A percentile compares a stretch with the other conserved stretches of the same genome.
These are phyloP conservation scores for Bothrops jararaca DNA, from an alignment of 2,113 vertebrate genomes.

Conservation along the genomic window DNA sequence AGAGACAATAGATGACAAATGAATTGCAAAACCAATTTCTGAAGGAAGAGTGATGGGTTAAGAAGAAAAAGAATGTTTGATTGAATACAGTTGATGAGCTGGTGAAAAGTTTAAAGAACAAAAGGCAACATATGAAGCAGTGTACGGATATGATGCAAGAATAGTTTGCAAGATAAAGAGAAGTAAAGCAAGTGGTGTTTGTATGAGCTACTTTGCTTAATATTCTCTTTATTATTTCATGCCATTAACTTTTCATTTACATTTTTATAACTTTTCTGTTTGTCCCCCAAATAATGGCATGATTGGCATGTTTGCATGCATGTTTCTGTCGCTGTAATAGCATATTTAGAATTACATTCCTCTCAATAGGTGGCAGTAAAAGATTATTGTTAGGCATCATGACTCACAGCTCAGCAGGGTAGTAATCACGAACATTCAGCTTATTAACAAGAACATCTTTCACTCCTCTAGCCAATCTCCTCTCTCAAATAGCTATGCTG, in stretches of 20 bases:
- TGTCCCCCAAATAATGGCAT: background rate
- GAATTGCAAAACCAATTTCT: background rate
- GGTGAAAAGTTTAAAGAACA: background rate
- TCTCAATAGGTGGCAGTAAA: constrained; percentile 60
- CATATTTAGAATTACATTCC: background rate
- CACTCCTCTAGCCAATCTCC: background rate
- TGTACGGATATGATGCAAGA: background rate
- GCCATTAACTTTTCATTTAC: background rate
- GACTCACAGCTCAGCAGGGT: background rate
- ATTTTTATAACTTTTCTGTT: background rate
- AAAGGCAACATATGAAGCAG: background rate
- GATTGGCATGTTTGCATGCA: background rate
- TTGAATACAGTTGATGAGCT: background rate
- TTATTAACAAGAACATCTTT: background rate
- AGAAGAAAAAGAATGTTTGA: background rate
- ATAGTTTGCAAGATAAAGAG: background rate
- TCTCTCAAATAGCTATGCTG: background rate
- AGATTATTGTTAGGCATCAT: constrained; percentile 15
- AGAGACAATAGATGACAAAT: background rate
- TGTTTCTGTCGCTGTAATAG: background rate
- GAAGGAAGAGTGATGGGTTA: background rate
- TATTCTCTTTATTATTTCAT: background rate
- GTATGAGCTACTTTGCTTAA: background rate
- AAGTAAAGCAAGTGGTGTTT: background rate
- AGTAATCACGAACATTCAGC: background rate